Evolutionary conservation across 2,888 invertebrate genomes (phyloP).

Genomic region (Vesta saturnalis): DNA sequence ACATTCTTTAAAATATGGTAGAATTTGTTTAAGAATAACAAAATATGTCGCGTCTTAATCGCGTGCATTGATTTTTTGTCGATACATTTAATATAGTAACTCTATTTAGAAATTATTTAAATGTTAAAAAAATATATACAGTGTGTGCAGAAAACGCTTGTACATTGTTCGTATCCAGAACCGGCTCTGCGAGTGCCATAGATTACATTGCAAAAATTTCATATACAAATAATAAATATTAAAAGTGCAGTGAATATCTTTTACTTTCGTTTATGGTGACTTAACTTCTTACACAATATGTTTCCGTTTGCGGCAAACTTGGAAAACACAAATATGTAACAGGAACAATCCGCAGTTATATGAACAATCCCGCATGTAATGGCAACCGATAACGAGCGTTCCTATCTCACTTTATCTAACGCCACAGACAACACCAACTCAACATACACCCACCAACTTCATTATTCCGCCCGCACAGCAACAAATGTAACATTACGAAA

Average conservation of each 20-base stretch:
- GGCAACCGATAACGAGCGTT: not conserved
- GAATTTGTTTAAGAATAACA: no score
- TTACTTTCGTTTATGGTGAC: not conserved
- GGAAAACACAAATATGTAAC: not conserved
- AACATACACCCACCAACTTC: not conserved
- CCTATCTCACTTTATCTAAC: constrained; percentile 6
- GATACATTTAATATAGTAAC: no score
- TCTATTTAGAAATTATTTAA: no score
- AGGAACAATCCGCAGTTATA: no score
- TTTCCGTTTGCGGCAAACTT: not conserved
- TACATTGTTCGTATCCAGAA: no score
- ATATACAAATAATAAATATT: no score
- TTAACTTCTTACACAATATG: not conserved
- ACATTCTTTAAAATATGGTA: no score
- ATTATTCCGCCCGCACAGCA: not conserved
- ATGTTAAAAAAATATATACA: no score
- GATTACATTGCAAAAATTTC: constrained; percentile 73
- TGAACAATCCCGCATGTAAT: constrained; percentile 1
- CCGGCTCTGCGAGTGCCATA: not conserved
- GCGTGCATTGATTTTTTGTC: no score
- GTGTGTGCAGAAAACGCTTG: no score
- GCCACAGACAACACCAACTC: not conserved
- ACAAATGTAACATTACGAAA: not conserved
- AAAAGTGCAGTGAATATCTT: constrained; percentile 37
- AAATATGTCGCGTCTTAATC: no score